A percentile compares a stretch with the other conserved stretches of the same genome.
These are phyloP conservation scores for Brevipalpus yothersi DNA, from an alignment of 1,140 invertebrate species.

Conservation along the genomic window DNA sequence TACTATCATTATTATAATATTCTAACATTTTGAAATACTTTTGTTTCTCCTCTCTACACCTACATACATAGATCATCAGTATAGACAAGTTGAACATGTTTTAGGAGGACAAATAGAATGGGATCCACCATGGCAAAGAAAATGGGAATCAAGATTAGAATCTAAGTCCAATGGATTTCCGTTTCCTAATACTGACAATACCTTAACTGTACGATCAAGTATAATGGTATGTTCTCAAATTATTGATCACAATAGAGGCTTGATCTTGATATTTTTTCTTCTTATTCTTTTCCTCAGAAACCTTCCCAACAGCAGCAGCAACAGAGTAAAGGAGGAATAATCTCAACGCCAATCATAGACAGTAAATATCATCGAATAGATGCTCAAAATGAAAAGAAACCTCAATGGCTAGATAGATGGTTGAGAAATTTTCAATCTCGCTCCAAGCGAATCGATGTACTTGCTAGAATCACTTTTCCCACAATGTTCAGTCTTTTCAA, in stretches of 20 bases:
- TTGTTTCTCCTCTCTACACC: too few species aligned
- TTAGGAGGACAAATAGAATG: background rate
- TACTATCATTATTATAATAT: too few species aligned
- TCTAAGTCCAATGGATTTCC: too few species aligned
- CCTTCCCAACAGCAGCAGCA: background rate
- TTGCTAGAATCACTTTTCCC: conserved; percentile 72
- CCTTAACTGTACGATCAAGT: too few species aligned
- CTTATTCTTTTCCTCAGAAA: background rate
- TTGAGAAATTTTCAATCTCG: conserved; percentile 68
- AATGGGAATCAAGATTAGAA: too few species aligned
- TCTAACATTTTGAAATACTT: too few species aligned
- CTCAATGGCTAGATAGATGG: conserved; percentile 39
- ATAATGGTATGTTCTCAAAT: too few species aligned
- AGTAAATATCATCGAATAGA: background rate
- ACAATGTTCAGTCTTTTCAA: conserved; percentile 82
- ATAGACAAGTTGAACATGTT: background rate
- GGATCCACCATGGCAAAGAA: too few species aligned
- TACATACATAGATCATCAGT: background rate
- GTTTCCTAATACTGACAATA: too few species aligned
- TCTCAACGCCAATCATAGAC: background rate
- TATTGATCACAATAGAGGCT: too few species aligned
- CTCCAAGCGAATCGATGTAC: conserved; percentile 80
- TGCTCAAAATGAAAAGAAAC: background rate
- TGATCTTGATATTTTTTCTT: background rate
- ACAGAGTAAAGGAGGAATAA: background rate